These are phyloP conservation scores for Micronisus gabar DNA, from an alignment of 2,113 vertebrate genomes.

Conservation along the genomic window DNA sequence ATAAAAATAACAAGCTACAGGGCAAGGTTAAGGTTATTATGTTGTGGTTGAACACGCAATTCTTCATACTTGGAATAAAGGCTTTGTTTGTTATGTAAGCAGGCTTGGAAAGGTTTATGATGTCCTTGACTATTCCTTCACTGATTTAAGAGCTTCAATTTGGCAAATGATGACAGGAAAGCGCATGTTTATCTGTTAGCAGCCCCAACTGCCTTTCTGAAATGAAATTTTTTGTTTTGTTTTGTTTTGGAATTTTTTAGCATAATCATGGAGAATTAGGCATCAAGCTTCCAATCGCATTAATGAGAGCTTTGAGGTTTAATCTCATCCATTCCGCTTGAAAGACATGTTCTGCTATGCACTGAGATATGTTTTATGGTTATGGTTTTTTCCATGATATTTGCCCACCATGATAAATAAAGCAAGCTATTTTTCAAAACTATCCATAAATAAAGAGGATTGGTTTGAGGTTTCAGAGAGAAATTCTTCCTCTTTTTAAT, in stretches of 20 bases:
- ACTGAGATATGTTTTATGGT: constrained; percentile 5
- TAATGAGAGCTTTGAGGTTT: constrained; percentile 61
- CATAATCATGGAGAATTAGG: constrained; percentile 46
- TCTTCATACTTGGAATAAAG: constrained; percentile 32
- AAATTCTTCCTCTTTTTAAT: constrained; percentile 22
- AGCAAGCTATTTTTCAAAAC: constrained; percentile 33
- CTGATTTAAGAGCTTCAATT: constrained; percentile 51
- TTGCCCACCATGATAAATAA: constrained; percentile 29
- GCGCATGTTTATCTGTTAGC: constrained; percentile 19
- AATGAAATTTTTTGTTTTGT: neutral
- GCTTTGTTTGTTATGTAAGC: constrained; percentile 50
- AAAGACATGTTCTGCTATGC: constrained; percentile 27
- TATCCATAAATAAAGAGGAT: constrained; percentile 19
- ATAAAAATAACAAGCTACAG: constrained; percentile 43
- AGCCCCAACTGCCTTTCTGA: constrained; percentile 25
- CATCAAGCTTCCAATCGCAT: constrained; percentile 3
- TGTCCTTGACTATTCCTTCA: constrained; percentile 48
- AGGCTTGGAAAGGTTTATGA: constrained; percentile 42
- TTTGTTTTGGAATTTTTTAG: constrained; percentile 30
- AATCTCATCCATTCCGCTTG: constrained; percentile 47
- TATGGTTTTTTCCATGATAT: neutral
- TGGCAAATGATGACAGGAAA: constrained; percentile 58
- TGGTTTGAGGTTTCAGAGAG: constrained; percentile 6
- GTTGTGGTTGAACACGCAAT: neutral
- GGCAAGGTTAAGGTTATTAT: constrained; percentile 31